These are phyloP conservation scores for Apogon hyalosoma DNA, from an alignment of 2,797 vertebrate genomes.

Conservation along the genomic window DNA sequence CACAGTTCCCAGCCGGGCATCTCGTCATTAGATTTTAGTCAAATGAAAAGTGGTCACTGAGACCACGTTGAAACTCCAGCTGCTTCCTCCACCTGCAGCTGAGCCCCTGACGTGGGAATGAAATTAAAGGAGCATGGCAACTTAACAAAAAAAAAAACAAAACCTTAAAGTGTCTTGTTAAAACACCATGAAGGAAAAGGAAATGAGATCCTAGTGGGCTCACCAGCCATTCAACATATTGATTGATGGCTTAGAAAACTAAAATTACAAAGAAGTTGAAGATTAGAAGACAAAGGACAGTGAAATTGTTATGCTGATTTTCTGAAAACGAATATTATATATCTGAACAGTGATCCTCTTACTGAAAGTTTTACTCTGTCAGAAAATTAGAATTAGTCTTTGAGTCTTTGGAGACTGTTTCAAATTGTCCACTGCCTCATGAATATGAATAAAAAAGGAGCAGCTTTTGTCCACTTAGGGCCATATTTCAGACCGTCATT, in stretches of 20 bases:
- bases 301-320: constrained; percentile 30
- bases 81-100: constrained; percentile 27
- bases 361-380: constrained; percentile 33
- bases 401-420: constrained; percentile 42
- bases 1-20: constrained; percentile 12
- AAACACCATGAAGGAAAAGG: constrained; percentile 29
- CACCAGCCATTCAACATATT: constrained; percentile 17
- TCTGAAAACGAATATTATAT: constrained; percentile 37
- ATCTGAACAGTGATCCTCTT: constrained; percentile 37
- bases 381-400: constrained; percentile 43
- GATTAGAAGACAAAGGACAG: constrained; percentile 24
- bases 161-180: not conserved
- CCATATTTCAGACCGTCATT: constrained; percentile 32
- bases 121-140: constrained; percentile 5
- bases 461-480: constrained; percentile 42
- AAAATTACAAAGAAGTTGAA: constrained; percentile 25
- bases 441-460: constrained; percentile 53
- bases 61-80: constrained; percentile 28
- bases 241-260: constrained; percentile 34
- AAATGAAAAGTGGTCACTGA: constrained; percentile 15
- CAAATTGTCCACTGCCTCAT: constrained; percentile 55
- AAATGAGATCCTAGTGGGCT: constrained; percentile 22
- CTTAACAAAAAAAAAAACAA: not conserved
- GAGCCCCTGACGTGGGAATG: constrained; percentile 13
- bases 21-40: constrained; percentile 19